A percentile compares a stretch with the other conserved stretches of the same genome.
Evolutionary conservation across 1,140 invertebrate genomes (phyloP).

Genomic region (Stegodyphus dumicola): DNA sequence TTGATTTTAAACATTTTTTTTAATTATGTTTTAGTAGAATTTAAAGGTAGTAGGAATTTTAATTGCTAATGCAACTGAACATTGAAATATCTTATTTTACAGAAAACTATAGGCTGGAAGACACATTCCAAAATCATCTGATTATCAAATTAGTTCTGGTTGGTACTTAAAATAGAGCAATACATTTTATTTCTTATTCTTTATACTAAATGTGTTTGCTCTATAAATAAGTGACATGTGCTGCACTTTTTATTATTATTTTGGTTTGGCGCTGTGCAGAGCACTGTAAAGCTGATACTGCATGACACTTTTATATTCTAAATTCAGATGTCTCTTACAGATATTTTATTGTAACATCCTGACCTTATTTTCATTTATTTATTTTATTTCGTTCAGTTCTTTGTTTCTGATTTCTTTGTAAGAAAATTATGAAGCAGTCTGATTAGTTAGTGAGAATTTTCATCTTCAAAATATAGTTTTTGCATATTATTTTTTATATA

Average conservation of each 20-base stretch:
- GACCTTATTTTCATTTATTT: too few relatives aligned
- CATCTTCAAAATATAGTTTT: too few relatives aligned
- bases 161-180: slow-evolving; percentile 61
- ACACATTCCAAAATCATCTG: slow-evolving; percentile 81
- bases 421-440: too few relatives aligned
- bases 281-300: not conserved
- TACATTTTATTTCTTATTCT: not conserved
- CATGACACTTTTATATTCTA: too few relatives aligned
- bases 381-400: too few relatives aligned
- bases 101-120: slow-evolving; percentile 83
- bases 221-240: too few relatives aligned
- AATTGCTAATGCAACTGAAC: slow-evolving; percentile 6
- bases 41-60: not conserved
- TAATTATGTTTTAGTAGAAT: not conserved
- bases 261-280: not conserved
- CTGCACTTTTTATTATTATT: not conserved
- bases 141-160: slow-evolving; percentile 82
- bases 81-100: slow-evolving; percentile 62
- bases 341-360: too few relatives aligned
- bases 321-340: too few relatives aligned
- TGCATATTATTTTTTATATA: too few relatives aligned
- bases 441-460: too few relatives aligned
- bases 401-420: too few relatives aligned
- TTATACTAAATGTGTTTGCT: not conserved
- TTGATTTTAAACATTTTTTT: too few relatives aligned